These are phyloP conservation scores for Pherbina coryleti DNA, from an alignment of 2,888 invertebrate genomes.

Conservation along the genomic window DNA sequence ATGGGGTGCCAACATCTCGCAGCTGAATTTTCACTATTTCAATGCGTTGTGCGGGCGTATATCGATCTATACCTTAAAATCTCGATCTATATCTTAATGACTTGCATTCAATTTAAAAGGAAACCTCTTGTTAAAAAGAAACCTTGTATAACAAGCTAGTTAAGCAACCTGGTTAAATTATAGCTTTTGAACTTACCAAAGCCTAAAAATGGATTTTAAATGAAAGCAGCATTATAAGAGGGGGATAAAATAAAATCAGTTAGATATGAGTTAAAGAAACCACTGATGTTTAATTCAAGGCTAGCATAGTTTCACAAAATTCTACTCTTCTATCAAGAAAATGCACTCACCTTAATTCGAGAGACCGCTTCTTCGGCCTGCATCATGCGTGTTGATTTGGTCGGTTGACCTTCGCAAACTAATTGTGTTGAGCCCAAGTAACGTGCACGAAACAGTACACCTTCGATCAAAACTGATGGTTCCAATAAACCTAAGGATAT, in stretches of 20 bases:
- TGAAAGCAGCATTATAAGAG: constrained; percentile 38
- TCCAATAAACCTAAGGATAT: constrained; percentile 69
- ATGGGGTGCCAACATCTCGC: too few species aligned
- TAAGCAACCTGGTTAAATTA: not conserved
- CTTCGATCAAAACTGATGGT: constrained; percentile 96
- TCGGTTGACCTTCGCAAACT: constrained; percentile 98
- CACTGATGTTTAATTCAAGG: constrained; percentile 10
- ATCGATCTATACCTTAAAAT: too few species aligned
- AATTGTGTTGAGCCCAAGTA: constrained; percentile 99
- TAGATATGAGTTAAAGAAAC: not conserved
- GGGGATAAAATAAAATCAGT: constrained; percentile 13
- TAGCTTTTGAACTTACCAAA: constrained; percentile 49
- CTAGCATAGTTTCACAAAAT: constrained; percentile 40
- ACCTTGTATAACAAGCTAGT: not conserved
- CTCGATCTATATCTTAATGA: too few species aligned
- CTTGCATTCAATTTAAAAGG: too few species aligned
- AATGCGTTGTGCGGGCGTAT: too few species aligned
- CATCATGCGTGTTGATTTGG: constrained; percentile 98
- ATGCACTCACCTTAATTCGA: constrained; percentile 90
- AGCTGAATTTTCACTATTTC: too few species aligned
- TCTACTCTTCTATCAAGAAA: constrained; percentile 23
- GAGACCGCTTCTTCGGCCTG: constrained; percentile 99
- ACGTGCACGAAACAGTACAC: constrained; percentile 96
- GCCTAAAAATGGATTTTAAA: constrained; percentile 47
- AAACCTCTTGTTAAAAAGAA: too few species aligned